Percentiles rank a stretch among this genome's conserved stretches.
Conservation (phyloP, 2,797 vertebrate genomes). For the Galago senegalensis region DNA sequence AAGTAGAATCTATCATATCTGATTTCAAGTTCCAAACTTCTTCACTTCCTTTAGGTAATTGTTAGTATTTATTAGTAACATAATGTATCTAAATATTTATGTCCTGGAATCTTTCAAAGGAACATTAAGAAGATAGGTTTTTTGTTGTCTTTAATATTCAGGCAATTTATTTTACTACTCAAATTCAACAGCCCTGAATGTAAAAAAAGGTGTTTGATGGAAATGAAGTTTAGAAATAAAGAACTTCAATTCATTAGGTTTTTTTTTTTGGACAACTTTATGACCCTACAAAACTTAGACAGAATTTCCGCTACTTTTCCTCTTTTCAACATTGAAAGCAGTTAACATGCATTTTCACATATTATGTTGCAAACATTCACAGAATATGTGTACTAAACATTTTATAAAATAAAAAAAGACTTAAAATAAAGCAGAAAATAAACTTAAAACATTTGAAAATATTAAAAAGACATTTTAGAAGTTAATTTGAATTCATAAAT, state of each 20-base stretch:
- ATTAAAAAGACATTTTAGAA: neutral
- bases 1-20: neutral
- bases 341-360: neutral
- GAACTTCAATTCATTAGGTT: neutral
- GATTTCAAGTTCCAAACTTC: neutral
- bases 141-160: neutral
- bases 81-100: neutral
- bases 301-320: neutral
- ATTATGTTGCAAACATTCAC: neutral
- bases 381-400: neutral
- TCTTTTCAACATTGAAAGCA: neutral
- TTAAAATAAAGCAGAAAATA: neutral
- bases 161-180: neutral
- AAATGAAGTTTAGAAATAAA: conserved; percentile 20
- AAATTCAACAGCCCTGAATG: neutral
- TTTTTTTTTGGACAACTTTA: neutral
- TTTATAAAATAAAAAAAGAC: neutral
- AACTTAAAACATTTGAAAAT: neutral
- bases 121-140: neutral
- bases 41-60: neutral
- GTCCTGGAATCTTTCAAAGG: neutral
- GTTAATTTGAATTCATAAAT: neutral
- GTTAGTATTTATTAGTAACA: neutral
- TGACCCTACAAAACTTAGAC: neutral
- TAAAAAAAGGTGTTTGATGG: neutral